A percentile compares a stretch with the other conserved stretches of the same genome.
These are phyloP conservation scores for Carcharodon carcharias DNA, from an alignment of 2,797 vertebrate species.

Conservation along the genomic window DNA sequence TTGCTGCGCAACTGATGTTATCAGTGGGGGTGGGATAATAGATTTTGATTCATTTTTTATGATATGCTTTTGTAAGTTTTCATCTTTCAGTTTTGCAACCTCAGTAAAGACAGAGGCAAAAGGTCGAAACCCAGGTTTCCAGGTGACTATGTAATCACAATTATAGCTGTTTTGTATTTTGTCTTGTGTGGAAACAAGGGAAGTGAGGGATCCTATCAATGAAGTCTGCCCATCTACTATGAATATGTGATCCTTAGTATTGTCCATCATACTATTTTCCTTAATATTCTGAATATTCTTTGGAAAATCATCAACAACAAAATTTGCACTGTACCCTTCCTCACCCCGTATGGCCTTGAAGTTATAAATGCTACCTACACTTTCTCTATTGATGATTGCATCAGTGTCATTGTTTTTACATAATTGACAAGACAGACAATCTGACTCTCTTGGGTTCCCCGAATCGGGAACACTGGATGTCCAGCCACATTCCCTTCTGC, in stretches of 20 bases:
- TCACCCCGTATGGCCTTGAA: slow-evolving; percentile 61
- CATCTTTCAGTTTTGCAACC: slow-evolving; percentile 75
- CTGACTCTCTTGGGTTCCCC: slow-evolving; percentile 60
- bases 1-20: slow-evolving; percentile 76
- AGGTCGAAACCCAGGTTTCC: slow-evolving; percentile 75
- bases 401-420: slow-evolving; percentile 51
- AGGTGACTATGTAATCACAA: slow-evolving; percentile 70
- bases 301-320: slow-evolving; percentile 47
- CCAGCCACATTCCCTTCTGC: slow-evolving; percentile 49
- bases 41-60: slow-evolving; percentile 59
- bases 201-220: slow-evolving; percentile 51
- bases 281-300: slow-evolving; percentile 46
- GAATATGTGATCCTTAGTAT: slow-evolving; percentile 52
- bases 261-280: slow-evolving; percentile 50
- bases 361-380: slow-evolving; percentile 56
- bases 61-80: slow-evolving; percentile 57
- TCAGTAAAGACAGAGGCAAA: slow-evolving; percentile 78
- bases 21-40: slow-evolving; percentile 75
- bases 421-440: slow-evolving; percentile 65
- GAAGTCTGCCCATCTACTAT: slow-evolving; percentile 51
- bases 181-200: slow-evolving; percentile 54
- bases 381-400: slow-evolving; percentile 51
- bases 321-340: slow-evolving; percentile 46
- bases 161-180: slow-evolving; percentile 53
- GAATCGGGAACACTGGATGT: slow-evolving; percentile 58